Conservation (phyloP, 2,797 vertebrate genomes). For the Fratercula arctica region DNA sequence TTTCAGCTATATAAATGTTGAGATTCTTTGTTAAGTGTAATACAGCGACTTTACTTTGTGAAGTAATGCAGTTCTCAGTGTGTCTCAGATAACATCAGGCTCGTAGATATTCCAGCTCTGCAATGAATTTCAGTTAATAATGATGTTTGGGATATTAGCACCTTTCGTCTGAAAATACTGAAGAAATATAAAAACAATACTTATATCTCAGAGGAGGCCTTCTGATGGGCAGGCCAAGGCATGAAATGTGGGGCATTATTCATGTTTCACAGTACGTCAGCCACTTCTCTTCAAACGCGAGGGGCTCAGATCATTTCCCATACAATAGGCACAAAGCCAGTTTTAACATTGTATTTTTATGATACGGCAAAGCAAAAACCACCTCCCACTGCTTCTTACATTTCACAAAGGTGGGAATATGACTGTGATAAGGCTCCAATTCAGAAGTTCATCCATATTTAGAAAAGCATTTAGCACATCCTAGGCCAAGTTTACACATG, state of each 20-base stretch:
- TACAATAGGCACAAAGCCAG: neutral
- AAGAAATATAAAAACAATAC: slow-evolving; percentile 37
- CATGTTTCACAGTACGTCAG: slow-evolving; percentile 26
- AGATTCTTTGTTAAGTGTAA: slow-evolving; percentile 6
- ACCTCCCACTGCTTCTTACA: slow-evolving; percentile 53
- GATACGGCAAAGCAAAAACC: slow-evolving; percentile 39
- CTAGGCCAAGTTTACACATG: slow-evolving; percentile 52
- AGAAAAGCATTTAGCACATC: slow-evolving; percentile 41
- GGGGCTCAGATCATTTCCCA: neutral
- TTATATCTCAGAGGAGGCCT: neutral
- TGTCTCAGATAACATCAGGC: slow-evolving; percentile 12
- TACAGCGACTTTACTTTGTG: neutral
- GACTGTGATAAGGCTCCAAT: slow-evolving; percentile 12
- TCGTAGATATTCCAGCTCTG: neutral
- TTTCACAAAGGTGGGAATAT: slow-evolving; percentile 50
- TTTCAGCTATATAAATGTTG: neutral
- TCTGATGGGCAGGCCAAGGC: neutral
- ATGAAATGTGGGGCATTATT: neutral
- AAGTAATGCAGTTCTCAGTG: neutral
- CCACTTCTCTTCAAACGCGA: neutral
- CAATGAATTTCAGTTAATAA: slow-evolving; percentile 1
- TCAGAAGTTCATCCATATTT: slow-evolving; percentile 64
- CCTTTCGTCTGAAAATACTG: slow-evolving; percentile 24
- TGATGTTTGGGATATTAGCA: slow-evolving; percentile 25
- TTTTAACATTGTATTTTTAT: slow-evolving; percentile 20